Base-by-base conservation (phyloP, 2,888 invertebrate genomes). In the Dolichopus griseipennis region DNA sequence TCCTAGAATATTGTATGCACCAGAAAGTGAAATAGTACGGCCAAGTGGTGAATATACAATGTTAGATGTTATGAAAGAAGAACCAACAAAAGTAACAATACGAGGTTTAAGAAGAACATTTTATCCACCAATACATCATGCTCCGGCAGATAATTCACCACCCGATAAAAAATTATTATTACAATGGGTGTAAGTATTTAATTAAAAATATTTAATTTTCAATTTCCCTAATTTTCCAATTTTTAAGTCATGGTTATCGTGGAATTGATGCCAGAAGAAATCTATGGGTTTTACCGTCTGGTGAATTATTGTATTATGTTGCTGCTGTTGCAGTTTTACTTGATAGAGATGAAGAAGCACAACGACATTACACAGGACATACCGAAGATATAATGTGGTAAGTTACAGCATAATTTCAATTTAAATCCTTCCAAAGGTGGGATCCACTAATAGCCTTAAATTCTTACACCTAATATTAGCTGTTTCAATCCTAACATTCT, bases 311-410 rank as follows among this genome's bases (percentile, higher is more conserved):
- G 62, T 96, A 95, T 81, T 93, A 90, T 78, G 95, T 95, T n/a
- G 94, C 94, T 0, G 92, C 95, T 0, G 91, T 95, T 0, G 95
- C 93, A 0, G 88, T 96, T 37, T 86, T 96, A 81, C 92, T 90
- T 77, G 93, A 95, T 78, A 85, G 92, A 65, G 91, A 91, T 71
- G 91, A 92, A 78, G 93, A 94, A 76, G 85, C 90, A 0, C 96
- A 96, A 83, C 84, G 95, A 71, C 95, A 95, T 79, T 96, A 96
- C 76, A 88, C 85, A 15, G 95, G 93, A 8, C 96, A 96, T 77
- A 95, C 93, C 0, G 95, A 95, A 79, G 95, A 96, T 75, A 93
- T 96, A 73, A 92, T 93, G 81, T 94, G 93, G 95, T 95, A 79
- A 80, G 77, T 72, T 37, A 27, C 9, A 7, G 21, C 22, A 8